phyloP scores from a whole-genome alignment of 1,140 invertebrate species.

The Drosophila novamexicana region DNA sequence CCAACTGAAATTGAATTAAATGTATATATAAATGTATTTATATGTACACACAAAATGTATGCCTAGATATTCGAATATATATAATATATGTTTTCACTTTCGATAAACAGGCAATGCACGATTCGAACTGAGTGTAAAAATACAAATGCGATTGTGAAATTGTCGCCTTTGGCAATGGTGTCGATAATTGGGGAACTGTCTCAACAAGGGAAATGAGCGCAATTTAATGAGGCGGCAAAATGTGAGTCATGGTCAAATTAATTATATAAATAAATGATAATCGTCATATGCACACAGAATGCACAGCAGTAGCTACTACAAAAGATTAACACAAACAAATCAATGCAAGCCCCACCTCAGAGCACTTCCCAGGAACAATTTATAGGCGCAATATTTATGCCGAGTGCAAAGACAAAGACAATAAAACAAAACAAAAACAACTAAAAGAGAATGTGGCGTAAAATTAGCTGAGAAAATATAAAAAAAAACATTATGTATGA shows the following conservation, averaged over 20 bases:
- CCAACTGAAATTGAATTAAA: conserved; percentile 19
- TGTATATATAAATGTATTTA: conserved; percentile 3
- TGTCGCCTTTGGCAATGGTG: conserved; percentile 21
- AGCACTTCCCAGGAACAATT: not conserved
- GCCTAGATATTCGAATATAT: not conserved
- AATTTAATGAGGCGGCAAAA: conserved; percentile 28
- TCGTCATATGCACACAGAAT: conserved; percentile 1
- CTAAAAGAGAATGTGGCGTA: conserved; percentile 2
- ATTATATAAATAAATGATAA: conserved; percentile 40
- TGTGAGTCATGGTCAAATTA: conserved; percentile 70
- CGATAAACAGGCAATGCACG: conserved; percentile 10
- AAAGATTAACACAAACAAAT: conserved; percentile 21
- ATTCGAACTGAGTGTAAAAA: conserved; percentile 12
- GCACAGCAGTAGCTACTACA: not conserved
- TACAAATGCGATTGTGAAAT: conserved; percentile 30
- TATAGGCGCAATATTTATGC: not conserved
- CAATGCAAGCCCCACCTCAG: not conserved
- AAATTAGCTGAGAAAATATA: not conserved
- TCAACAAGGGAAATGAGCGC: conserved; percentile 10
- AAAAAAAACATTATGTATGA: not conserved
- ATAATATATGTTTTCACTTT: conserved; percentile 32
- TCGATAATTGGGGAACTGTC: conserved; percentile 32
- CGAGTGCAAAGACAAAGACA: conserved; percentile 21
- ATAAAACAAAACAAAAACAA: not conserved
- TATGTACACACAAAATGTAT: not conserved